Base-by-base conservation (phyloP, 2,888 invertebrate genomes). In the Pogonocherus hispidulus region DNA sequence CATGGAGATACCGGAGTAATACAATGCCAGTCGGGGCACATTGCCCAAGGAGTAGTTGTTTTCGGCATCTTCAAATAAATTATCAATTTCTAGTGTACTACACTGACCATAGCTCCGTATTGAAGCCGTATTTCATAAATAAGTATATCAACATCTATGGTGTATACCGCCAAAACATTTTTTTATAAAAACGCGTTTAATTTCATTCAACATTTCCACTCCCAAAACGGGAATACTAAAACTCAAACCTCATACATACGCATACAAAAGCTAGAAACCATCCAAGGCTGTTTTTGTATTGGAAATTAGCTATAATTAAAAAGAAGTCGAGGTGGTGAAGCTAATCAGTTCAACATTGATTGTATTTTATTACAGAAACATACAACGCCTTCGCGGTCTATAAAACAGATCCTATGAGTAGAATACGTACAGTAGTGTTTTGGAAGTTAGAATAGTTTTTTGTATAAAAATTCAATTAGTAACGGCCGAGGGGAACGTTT, bases 271-370 rank as follows among this genome's bases (percentile, higher is more conserved):
- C 41, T 16, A 57, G 27, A 66, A 51, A 57, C 16, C n/a, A 11
- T n/a, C 18, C 37, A 37, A 56, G 35, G 49, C 16, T 11, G 49
- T 22, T 20, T 22, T n/a, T n/a, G n/a, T 3, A 9, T 23, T 11
- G 59, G 44, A 66, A 60, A 66, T 60, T 60, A 66, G 23, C 35
- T 66, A 35, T 60, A 66, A 66, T 66, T 59, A 66, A 66, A 59
- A 66, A 46, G 52, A 46, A 54, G 54, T 60, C 20, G 49, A 59
- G 56, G 44, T 54, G 51, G 62, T 62, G 64, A 64, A 64, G 64
- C 70, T 32, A 70, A 70, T 67, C 67, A 62, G 44, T 67, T 67
- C 55, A 8, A 3, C 56, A 44, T 44, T 37, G 41, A 41, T 44
- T 57, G 14, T 63, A 66, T 60, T 54, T 66, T 60, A 32, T 60